Evolutionary conservation across 2,797 vertebrate genomes (phyloP).

Genomic region (Takifugu ocellatus): DNA sequence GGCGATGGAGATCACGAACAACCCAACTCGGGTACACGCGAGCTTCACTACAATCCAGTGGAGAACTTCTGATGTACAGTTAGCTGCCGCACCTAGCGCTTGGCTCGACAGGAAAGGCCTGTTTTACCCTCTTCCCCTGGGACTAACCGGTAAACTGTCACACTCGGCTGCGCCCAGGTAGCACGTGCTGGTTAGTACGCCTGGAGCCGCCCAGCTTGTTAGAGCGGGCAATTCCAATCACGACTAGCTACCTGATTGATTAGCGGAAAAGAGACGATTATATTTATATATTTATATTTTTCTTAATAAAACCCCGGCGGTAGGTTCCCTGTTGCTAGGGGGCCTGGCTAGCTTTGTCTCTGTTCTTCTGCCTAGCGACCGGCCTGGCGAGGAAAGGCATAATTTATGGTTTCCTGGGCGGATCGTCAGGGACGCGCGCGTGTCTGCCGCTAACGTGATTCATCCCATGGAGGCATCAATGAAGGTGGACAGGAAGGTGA

Average conservation of each 20-base stretch:
- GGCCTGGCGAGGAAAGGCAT: conserved; percentile 49
- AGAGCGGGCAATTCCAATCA: too few species aligned
- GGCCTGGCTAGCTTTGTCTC: conserved; percentile 52
- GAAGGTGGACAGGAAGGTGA: conserved; percentile 19
- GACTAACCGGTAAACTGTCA: conserved; percentile 27
- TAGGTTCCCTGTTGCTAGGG: conserved; percentile 65
- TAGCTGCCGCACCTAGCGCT: conserved; percentile 59
- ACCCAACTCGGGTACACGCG: conserved; percentile 17
- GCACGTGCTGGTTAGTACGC: conserved; percentile 9
- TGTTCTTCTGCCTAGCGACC: conserved; percentile 67
- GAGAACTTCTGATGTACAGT: conserved; percentile 46
- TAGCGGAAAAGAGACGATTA: too few species aligned
- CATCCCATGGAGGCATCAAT: conserved; percentile 34
- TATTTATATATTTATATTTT: too few species aligned
- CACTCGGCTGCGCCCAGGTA: conserved; percentile 20
- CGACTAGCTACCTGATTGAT: too few species aligned
- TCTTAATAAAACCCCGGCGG: neutral
- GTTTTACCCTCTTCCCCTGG: conserved; percentile 49
- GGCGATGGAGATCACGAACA: neutral
- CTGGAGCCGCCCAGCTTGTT: too few species aligned
- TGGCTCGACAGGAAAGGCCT: conserved; percentile 72
- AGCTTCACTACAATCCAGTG: conserved; percentile 60
- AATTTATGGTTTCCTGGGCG: conserved; percentile 66
- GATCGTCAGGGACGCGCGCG: conserved; percentile 25
- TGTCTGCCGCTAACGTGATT: conserved; percentile 25